These are phyloP conservation scores for Pseudeuparius sepicola DNA, from an alignment of 2,888 invertebrate genomes.

Conservation along the genomic window DNA sequence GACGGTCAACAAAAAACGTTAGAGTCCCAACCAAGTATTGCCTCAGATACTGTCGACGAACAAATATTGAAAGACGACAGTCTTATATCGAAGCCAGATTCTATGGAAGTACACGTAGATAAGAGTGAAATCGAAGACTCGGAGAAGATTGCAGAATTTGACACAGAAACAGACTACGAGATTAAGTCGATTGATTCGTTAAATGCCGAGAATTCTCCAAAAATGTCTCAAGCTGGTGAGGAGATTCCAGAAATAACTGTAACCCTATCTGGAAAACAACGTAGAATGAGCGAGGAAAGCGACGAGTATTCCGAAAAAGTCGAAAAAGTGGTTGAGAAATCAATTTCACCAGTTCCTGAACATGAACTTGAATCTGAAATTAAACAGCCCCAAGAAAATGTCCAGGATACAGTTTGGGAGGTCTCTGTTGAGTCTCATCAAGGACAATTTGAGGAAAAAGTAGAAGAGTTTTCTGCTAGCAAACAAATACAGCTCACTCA, in stretches of 20 bases:
- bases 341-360: slow-evolving; percentile 22
- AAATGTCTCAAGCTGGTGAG: slow-evolving; percentile 26
- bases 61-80: slow-evolving; percentile 28
- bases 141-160: slow-evolving; percentile 40
- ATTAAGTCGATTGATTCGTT: slow-evolving; percentile 33
- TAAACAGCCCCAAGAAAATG: slow-evolving; percentile 40
- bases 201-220: slow-evolving; percentile 29
- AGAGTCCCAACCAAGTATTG: slow-evolving; percentile 33
- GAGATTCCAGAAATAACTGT: slow-evolving; percentile 38
- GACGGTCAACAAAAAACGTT: slow-evolving; percentile 28
- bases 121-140: slow-evolving; percentile 43
- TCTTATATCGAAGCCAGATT: slow-evolving; percentile 37
- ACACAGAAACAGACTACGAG: slow-evolving; percentile 37
- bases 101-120: slow-evolving; percentile 43
- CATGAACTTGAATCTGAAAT: slow-evolving; percentile 28
- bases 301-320: slow-evolving; percentile 31
- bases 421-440: slow-evolving; percentile 40
- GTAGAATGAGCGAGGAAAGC: slow-evolving; percentile 38
- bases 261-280: slow-evolving; percentile 38
- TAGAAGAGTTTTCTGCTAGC: slow-evolving; percentile 24
- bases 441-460: slow-evolving; percentile 34
- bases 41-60: slow-evolving; percentile 23
- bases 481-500: slow-evolving; percentile 15
- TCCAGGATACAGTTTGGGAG: slow-evolving; percentile 45
- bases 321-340: slow-evolving; percentile 10